A percentile compares a stretch with the other conserved stretches of the same genome.
These are phyloP conservation scores for Ailurus styani DNA, from an alignment of 2,113 vertebrate species.

Conservation along the genomic window DNA sequence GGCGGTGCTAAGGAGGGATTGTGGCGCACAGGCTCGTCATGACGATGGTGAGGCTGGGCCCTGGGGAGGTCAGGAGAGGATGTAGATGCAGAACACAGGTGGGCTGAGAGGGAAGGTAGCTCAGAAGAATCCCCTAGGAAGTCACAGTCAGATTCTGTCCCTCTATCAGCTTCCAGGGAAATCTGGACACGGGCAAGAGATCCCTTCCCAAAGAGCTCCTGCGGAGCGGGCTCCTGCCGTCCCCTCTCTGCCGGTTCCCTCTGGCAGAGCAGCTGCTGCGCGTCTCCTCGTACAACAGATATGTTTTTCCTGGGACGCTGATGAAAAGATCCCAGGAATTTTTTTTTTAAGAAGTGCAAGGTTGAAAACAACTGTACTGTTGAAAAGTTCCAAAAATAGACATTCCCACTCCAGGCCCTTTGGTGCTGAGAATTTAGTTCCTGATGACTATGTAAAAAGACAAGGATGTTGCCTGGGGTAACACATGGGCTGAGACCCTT, in stretches of 20 bases:
- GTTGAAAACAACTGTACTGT: not conserved
- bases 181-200: not conserved
- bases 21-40: not conserved
- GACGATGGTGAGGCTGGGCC: rapidly evolving
- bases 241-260: not conserved
- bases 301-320: not conserved
- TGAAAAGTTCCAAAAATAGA: not conserved
- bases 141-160: not conserved
- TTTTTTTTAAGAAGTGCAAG: not conserved
- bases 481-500: not conserved
- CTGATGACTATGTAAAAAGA: not conserved
- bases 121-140: not conserved
- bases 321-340: not conserved
- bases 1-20: not conserved
- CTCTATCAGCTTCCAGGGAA: not conserved
- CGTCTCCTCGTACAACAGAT: not conserved
- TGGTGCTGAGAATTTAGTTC: not conserved
- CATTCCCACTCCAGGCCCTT: not conserved
- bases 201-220: not conserved
- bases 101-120: not conserved
- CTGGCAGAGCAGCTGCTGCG: not conserved
- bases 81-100: not conserved
- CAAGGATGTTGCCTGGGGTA: not conserved
- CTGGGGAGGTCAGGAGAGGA: not conserved
- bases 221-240: not conserved